phyloP scores from a whole-genome alignment of 2,113 vertebrate species.

The Stegostoma tigrinum region DNA sequence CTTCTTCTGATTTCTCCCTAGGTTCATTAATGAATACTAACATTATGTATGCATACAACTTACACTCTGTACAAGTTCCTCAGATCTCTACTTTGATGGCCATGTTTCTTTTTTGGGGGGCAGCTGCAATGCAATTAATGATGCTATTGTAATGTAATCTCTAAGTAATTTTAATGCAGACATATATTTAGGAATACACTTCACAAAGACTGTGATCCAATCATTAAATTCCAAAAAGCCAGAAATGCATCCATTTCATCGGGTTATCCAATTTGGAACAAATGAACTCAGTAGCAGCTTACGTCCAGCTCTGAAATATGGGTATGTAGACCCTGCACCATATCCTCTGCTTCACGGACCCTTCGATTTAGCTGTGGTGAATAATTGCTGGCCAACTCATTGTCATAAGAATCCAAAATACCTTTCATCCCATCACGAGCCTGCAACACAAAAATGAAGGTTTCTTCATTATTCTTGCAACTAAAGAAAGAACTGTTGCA shows the following conservation, averaged over 20 bases:
- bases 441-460: constrained; percentile 51
- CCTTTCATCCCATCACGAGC: constrained; percentile 87
- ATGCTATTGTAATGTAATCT: not conserved
- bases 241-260: not conserved
- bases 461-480: not conserved
- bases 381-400: constrained; percentile 74
- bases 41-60: not conserved
- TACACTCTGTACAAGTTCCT: not conserved
- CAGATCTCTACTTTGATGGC: not conserved
- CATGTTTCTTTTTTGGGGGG: not conserved
- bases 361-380: constrained; percentile 76
- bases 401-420: constrained; percentile 88
- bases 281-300: constrained; percentile 36
- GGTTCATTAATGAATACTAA: not conserved
- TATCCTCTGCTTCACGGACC: constrained; percentile 77
- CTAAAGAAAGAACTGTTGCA: not conserved
- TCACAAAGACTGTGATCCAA: not conserved
- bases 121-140: too few relatives aligned
- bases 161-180: not conserved
- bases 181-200: not conserved
- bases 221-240: not conserved
- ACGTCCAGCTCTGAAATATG: constrained; percentile 84
- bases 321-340: constrained; percentile 72
- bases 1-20: not conserved
- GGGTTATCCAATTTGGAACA: too few relatives aligned